Percentiles rank a stretch among this genome's conserved stretches.
Conservation (phyloP, 2,888 invertebrate species). For the Tiphia femorata region DNA sequence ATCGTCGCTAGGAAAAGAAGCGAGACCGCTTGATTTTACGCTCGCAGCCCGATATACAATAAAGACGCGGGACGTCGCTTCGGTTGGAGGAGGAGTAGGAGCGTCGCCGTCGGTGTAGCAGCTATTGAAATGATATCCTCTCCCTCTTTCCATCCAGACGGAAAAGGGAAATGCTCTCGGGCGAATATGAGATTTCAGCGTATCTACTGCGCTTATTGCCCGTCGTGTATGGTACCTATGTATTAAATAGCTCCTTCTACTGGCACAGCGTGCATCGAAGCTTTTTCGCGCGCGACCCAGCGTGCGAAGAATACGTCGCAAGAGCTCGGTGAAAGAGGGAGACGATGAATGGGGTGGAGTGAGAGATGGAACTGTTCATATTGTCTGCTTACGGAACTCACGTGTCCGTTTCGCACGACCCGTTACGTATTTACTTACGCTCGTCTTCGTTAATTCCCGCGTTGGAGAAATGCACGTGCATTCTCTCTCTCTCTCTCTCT, state of each 20-base stretch:
- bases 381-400: constrained; percentile 26
- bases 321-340: neutral
- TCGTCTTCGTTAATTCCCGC: neutral
- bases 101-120: neutral
- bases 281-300: constrained; percentile 29
- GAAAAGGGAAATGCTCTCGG: constrained; percentile 22
- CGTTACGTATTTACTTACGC: too few species aligned
- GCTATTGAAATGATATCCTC: constrained; percentile 34
- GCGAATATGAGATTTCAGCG: constrained; percentile 39
- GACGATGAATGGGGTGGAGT: constrained; percentile 6
- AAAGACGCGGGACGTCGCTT: constrained; percentile 12
- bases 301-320: constrained; percentile 13
- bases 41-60: constrained; percentile 12
- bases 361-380: constrained; percentile 27
- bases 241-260: constrained; percentile 32
- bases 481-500: neutral
- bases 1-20: neutral
- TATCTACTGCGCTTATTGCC: constrained; percentile 33
- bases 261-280: constrained; percentile 19
- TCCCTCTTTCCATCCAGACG: constrained; percentile 19
- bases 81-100: constrained; percentile 4
- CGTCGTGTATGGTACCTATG: constrained; percentile 35
- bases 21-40: constrained; percentile 17
- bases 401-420: constrained; percentile 9
- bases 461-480: neutral